Base-by-base conservation (phyloP, 2,888 invertebrate species). In the Euzetes globulus region DNA sequence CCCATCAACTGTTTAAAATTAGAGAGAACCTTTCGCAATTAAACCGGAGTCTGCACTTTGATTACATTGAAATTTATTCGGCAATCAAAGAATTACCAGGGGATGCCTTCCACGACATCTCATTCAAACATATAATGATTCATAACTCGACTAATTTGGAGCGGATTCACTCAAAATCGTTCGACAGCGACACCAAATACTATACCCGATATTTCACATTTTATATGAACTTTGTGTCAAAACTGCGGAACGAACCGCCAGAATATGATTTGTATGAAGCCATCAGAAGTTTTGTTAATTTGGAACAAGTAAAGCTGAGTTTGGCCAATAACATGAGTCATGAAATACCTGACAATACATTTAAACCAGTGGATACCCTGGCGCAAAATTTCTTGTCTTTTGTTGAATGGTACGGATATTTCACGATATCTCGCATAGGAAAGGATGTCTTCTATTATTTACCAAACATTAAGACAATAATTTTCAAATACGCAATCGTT, bases 261-360 rank as follows among this genome's bases (percentile, higher is more conserved):
- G 37, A 37, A 3, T 63, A 63, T 63, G 63, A 63, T 15, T 63
- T 63, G 17, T 63, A 63, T 33, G n/a, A 15, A 17, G 63, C 63
- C 5, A 15, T 63, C 63, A 63, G 63, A 13, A n/a, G n/a, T 33
- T 22, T 63, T 1, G 13, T 22, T 1, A 22, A 33, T 63, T 7
- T 63, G 6, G 6, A 29, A 6, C 1, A n/a, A 37, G 17, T 63
- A 33, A 33, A 63, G n/a, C 17, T 63, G 17, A 63, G 33, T 37
- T 37, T 63, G 17, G 63, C 15, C 17, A 63, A 6, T 17, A 17
- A 63, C 33, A n/a, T 1, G 9, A 63, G 6, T 1, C 63, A 63
- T 19, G 33, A 63, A 11, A 63, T 63, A 7, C 33, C 33, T 4
- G 63, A 63, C 33, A 27, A 19, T 4, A 27, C 63, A n/a, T 63